Evolutionary conservation across 2,113 vertebrate species (phyloP).

Genomic region (Pterocles gutturalis): DNA sequence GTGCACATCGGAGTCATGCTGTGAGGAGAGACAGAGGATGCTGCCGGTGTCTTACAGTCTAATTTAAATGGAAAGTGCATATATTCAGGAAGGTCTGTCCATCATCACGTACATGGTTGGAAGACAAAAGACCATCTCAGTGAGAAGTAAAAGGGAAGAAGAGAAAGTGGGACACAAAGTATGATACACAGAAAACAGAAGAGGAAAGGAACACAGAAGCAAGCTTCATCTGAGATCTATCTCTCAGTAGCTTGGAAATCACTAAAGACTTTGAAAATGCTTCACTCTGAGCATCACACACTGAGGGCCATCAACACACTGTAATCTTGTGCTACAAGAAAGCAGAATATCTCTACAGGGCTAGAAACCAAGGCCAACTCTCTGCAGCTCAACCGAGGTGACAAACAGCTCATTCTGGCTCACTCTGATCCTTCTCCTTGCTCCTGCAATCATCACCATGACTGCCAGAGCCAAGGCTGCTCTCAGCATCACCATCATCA

Average conservation of each 20-base stretch:
- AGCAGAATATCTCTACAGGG: background rate
- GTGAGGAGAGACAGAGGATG: background rate
- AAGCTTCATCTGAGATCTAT: background rate
- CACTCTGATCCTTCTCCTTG: conserved; percentile 19
- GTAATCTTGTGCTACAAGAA: background rate
- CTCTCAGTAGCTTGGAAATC: background rate
- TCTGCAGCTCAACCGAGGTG: background rate
- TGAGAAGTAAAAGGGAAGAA: background rate
- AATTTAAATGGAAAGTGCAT: background rate
- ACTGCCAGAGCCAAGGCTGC: conserved; percentile 45
- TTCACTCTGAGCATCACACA: background rate
- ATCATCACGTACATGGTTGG: background rate
- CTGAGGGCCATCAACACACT: background rate
- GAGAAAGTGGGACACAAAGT: background rate
- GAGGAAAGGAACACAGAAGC: background rate
- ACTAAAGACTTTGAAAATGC: background rate
- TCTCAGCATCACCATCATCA: conserved; percentile 58
- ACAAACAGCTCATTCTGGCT: conserved; percentile 34
- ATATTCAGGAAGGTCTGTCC: background rate
- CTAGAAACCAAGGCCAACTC: background rate
- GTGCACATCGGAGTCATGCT: background rate
- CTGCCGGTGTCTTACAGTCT: background rate
- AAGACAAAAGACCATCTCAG: background rate
- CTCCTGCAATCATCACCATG: conserved; percentile 29
- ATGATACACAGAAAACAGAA: background rate